Base-by-base conservation (phyloP, 2,888 invertebrate species). In the Papilio elwesi region DNA sequence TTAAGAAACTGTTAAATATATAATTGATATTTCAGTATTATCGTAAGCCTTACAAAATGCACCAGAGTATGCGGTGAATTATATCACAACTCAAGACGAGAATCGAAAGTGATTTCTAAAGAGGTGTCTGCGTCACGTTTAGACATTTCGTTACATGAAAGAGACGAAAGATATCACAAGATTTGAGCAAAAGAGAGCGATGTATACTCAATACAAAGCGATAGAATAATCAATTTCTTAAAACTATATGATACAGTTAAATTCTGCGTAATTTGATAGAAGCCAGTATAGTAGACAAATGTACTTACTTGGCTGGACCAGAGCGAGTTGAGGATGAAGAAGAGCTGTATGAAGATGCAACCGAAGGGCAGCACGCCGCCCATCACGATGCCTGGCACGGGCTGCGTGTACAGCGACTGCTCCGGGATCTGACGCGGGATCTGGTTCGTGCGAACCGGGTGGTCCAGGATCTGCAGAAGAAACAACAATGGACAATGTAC, bases 391-490 rank as follows among this genome's bases (percentile, higher is more conserved):
- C 99, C 99, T 16, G 99, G 99, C 73, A 99, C 92, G 0, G 99
- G 96, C 87, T 97, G 98, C 0, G 99, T 99, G 94, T 99, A 99
- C 83, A 99, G 95, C n/a, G 98, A 98, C 92, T 99, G 99, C 83
- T 99, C 99, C 0, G 99, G 99, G 82, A 99, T 99, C 92, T 99
- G 98, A 0, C 99, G 96, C 5, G 99, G 99, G 82, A 99, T 99
- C 94, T 99, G 99, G 93, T 99, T 99, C 16, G 99, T 99, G 83
- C 99, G 96, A 38, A 99, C 99, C 11, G 99, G 99, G 92, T 99
- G 98, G 87, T 99, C 98, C 83, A 99, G 95, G 51, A 97, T 96
- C 98, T 98, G 57, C 71, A 63, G 43, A 51, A 65, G 13, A 69
- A 55, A n/a, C 43, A 59, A 48, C 55, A 67, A 52, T 26, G 26